Evolutionary conservation across 2,888 invertebrate species (phyloP).

Genomic region (Drosophila koepferae): DNA sequence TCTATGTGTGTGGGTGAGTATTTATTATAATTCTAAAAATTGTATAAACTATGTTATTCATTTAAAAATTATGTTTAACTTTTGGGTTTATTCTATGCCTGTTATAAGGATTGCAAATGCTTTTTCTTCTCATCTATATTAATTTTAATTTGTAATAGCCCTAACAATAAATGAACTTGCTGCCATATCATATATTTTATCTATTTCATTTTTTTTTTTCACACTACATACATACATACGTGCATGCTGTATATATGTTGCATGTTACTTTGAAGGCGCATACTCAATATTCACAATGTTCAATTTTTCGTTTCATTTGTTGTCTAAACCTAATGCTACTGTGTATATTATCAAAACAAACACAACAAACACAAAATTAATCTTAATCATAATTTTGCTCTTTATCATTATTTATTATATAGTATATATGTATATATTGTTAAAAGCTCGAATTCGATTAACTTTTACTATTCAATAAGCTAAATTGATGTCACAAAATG

Average conservation of each 20-base stretch:
- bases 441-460: slow-evolving; percentile 83
- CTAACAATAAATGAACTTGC: slow-evolving; percentile 70
- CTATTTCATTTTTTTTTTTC: slow-evolving; percentile 21
- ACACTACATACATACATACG: slow-evolving; percentile 60
- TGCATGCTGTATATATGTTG: slow-evolving; percentile 39
- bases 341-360: slow-evolving; percentile 53
- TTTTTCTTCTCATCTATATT: slow-evolving; percentile 47
- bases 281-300: slow-evolving; percentile 83
- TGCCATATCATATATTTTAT: slow-evolving; percentile 31
- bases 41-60: slow-evolving; percentile 61
- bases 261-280: slow-evolving; percentile 83
- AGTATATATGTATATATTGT: slow-evolving; percentile 53
- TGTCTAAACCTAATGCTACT: slow-evolving; percentile 62
- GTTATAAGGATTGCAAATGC: slow-evolving; percentile 71
- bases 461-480: slow-evolving; percentile 57
- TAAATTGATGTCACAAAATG: slow-evolving; percentile 57
- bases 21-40: slow-evolving; percentile 61
- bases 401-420: slow-evolving; percentile 25
- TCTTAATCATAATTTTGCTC: slow-evolving; percentile 30
- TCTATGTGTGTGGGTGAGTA: slow-evolving; percentile 30
- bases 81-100: slow-evolving; percentile 70
- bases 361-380: slow-evolving; percentile 51
- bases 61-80: slow-evolving; percentile 81
- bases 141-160: slow-evolving; percentile 48
- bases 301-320: slow-evolving; percentile 40